Evolutionary conservation across 2,113 vertebrate genomes (phyloP).

Genomic region (Tragelaphus scriptus): DNA sequence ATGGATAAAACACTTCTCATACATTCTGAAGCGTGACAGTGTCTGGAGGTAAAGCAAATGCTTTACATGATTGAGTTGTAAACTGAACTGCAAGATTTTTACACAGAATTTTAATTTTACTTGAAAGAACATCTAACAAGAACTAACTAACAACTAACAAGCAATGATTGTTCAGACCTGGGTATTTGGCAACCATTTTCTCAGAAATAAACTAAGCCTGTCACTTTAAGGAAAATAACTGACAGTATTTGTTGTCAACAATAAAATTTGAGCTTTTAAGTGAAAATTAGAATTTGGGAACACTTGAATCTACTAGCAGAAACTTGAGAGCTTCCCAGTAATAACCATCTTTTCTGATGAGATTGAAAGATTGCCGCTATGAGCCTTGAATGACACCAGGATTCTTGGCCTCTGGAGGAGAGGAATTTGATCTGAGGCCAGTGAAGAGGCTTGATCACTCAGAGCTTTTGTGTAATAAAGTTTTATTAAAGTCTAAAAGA

Average conservation of each 20-base stretch:
- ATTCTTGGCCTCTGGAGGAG: not conserved
- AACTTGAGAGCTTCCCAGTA: not conserved
- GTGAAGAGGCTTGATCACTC: not conserved
- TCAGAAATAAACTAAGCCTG: slow-evolving; percentile 35
- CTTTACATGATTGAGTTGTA: slow-evolving; percentile 18
- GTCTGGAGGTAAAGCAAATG: not conserved
- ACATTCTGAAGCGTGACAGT: not conserved
- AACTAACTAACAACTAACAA: not conserved
- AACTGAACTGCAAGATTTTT: slow-evolving; percentile 12
- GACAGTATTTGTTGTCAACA: not conserved
- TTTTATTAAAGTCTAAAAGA: not conserved
- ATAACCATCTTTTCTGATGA: not conserved
- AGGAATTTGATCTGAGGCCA: not conserved
- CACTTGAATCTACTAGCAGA: not conserved
- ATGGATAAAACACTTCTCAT: not conserved
- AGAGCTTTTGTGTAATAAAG: not conserved
- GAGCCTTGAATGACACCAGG: not conserved
- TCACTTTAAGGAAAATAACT: slow-evolving; percentile 30
- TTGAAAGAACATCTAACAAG: not conserved
- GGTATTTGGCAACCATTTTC: slow-evolving; percentile 16
- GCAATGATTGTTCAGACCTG: not conserved
- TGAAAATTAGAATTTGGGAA: slow-evolving; percentile 41
- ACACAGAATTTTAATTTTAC: slow-evolving; percentile 9
- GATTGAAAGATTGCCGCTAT: not conserved
- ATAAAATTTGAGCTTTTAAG: slow-evolving; percentile 11